These are phyloP conservation scores for Cydia fagiglandana DNA, from an alignment of 1,140 invertebrate genomes.

Conservation along the genomic window DNA sequence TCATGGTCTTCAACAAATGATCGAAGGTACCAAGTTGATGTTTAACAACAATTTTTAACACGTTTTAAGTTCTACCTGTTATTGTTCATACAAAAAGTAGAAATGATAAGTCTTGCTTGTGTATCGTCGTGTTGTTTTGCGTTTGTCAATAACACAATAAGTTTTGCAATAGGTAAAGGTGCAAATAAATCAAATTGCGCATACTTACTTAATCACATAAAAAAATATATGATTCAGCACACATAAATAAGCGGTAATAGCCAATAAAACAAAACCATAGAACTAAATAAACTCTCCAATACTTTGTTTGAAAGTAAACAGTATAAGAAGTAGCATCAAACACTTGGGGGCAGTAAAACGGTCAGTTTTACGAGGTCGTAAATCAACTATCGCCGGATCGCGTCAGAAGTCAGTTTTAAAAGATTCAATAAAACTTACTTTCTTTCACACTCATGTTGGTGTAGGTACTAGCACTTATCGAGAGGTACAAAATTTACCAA, in stretches of 20 bases:
- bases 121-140: background rate
- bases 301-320: conserved; percentile 52
- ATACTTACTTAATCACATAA: conserved; percentile 8
- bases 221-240: conserved; percentile 18
- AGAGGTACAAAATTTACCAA: background rate
- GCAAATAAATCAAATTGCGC: background rate
- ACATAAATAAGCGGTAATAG: conserved; percentile 26
- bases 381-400: conserved; percentile 52
- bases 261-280: conserved; percentile 47
- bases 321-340: conserved; percentile 55
- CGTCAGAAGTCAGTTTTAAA: conserved; percentile 29
- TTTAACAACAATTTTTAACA: too few relatives aligned
- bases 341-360: conserved; percentile 54
- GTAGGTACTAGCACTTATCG: background rate
- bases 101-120: too few relatives aligned
- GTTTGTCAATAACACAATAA: background rate
- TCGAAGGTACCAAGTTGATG: too few relatives aligned
- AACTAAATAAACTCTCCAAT: conserved; percentile 47
- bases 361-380: conserved; percentile 57
- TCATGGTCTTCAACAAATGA: too few relatives aligned
- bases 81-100: too few relatives aligned
- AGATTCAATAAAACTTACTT: conserved; percentile 27
- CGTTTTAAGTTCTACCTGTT: too few relatives aligned
- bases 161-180: background rate
- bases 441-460: conserved; percentile 12